Evolutionary conservation across 2,113 vertebrate genomes (phyloP), one percentile per base, ranked within the genome.

Genomic region (Geococcyx californianus): DNA sequence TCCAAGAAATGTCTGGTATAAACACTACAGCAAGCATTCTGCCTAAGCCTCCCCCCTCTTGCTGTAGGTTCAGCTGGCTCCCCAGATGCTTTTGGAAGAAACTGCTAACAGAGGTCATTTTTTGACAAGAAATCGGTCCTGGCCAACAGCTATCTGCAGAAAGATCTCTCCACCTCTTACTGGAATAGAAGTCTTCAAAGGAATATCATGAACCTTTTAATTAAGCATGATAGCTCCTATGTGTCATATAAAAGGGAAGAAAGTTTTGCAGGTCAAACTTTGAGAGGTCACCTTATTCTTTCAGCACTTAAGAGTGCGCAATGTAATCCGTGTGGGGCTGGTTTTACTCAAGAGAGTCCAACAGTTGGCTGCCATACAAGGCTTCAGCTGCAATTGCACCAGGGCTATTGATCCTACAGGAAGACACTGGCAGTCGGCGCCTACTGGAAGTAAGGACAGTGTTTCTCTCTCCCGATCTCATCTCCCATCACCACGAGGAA

Each of bases 71-170:
- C 62, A 80, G 45, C 85, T 72, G 47, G 11, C 36, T 92, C 44
- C 60, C 28, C 76, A 51, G 52, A 17, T 75, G 80, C 62, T 79
- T 93, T 90, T n/a, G 68, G 76, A 90, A 87, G 51, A 63, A 63
- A 82, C 56, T 90, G 72, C 79, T 89, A 13, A 52, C 74, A 86
- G 10, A 85, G 72, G 36, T 70, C 69, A 69, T n/a, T 90, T 92
- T 74, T 87, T 72, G 66, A 89, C 79, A 89, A 74, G 85, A 81
- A 93, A 84, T 54, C 73, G 78, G 40, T 78, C n/a, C 69, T 82
- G 88, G 80, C 76, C 80, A 90, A 60, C 38, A 90, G 56, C 40
- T 64, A 95, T 82, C 58, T 62, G 51, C 74, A 79, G 64, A 75
- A 89, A 82, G 76, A 88, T 56, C 60, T 93, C 52, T 88, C 92